Conservation (phyloP, 2,797 vertebrate species). For the Garrulus glandarius region DNA sequence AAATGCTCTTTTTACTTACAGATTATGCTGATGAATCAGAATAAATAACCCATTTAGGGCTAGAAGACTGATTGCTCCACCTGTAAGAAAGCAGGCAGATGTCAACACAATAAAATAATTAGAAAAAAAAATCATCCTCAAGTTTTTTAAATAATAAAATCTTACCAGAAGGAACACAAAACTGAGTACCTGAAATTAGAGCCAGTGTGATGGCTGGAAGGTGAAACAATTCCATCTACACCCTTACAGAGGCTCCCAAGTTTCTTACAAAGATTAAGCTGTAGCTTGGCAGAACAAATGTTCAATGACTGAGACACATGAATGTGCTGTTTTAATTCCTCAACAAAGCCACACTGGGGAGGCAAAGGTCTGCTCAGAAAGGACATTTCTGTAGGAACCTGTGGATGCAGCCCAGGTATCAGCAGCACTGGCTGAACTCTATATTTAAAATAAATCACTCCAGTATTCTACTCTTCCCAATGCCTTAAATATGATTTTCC, state of each 20-base stretch:
- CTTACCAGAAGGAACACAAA: not conserved
- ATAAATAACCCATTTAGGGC: conserved; percentile 94
- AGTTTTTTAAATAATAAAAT: not conserved
- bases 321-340: not conserved
- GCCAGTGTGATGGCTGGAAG: not conserved
- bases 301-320: not conserved
- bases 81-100: conserved; percentile 67
- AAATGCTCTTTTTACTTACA: conserved; percentile 82
- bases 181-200: not conserved
- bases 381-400: not conserved
- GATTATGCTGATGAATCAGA: conserved; percentile 93
- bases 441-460: not conserved
- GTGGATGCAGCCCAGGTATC: not conserved
- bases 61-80: conserved; percentile 93
- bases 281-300: not conserved
- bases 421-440: not conserved
- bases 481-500: not conserved
- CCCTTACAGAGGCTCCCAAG: not conserved
- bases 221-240: not conserved
- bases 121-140: not conserved
- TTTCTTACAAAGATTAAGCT: not conserved
- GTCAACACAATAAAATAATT: not conserved
- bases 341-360: not conserved
- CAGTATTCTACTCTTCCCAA: not conserved
- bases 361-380: not conserved